Evolutionary conservation across 2,797 vertebrate genomes (phyloP).

Genomic region (Paramormyrops hopkinsi): DNA sequence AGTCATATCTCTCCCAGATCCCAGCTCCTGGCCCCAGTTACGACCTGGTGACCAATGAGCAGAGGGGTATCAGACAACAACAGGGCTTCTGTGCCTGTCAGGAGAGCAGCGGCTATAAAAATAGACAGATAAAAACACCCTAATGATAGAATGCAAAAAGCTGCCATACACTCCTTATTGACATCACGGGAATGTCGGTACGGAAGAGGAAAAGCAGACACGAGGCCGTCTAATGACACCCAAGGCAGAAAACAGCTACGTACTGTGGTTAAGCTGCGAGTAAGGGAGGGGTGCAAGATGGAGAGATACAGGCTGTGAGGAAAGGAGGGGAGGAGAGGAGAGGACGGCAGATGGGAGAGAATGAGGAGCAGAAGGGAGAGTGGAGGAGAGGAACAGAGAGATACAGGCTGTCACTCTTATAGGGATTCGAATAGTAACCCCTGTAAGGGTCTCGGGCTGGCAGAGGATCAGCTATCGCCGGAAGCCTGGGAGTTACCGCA

Average conservation of each 20-base stretch:
- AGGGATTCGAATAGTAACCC: not conserved
- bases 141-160: not conserved
- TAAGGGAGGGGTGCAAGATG: constrained; percentile 9
- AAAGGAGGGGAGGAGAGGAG: constrained; percentile 22
- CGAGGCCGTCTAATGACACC: not conserved
- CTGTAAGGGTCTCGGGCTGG: not conserved
- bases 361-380: not conserved
- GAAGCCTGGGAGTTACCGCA: not conserved
- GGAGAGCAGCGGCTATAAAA: not conserved
- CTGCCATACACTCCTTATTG: not conserved
- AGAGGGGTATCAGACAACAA: not conserved
- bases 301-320: not conserved
- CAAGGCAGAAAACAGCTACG: not conserved
- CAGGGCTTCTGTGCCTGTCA: not conserved
- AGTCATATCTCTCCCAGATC: not conserved
- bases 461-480: not conserved
- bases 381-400: not conserved
- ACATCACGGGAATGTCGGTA: not conserved
- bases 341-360: not conserved
- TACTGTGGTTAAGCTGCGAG: not conserved
- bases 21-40: not conserved
- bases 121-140: not conserved
- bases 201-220: not conserved
- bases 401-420: not conserved
- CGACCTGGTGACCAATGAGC: not conserved